phyloP scores from a whole-genome alignment of 2,797 vertebrate species.

The Takifugu ocellatus region DNA sequence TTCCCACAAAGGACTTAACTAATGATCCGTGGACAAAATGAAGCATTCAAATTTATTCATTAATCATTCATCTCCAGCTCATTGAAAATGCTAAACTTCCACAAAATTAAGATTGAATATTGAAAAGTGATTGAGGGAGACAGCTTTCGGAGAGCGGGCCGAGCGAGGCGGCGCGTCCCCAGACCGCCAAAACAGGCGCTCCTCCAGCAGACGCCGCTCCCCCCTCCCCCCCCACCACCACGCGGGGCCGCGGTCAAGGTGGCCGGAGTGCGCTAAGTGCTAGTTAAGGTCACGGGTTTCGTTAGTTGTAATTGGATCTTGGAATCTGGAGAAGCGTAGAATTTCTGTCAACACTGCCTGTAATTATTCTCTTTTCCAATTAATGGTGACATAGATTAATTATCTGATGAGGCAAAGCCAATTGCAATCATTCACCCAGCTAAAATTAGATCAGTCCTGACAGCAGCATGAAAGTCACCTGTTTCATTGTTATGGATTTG shows the following conservation, averaged over 20 bases:
- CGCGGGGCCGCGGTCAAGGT: conserved; percentile 82
- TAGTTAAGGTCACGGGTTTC: conserved; percentile 85
- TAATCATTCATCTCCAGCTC: conserved; percentile 99
- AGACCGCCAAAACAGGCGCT: conserved; percentile 82
- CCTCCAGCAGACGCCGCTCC: conserved; percentile 21
- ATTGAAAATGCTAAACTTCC: conserved; percentile 99
- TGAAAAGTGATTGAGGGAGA: conserved; percentile 99
- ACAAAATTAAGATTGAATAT: conserved; percentile 99
- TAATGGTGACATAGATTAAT: conserved; percentile 99
- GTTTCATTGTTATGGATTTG: conserved; percentile 99
- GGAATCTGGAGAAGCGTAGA: conserved; percentile 98
- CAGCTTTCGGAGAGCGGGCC: conserved; percentile 81
- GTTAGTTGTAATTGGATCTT: conserved; percentile 95
- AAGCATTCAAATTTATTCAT: conserved; percentile 99
- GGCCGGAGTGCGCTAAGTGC: conserved; percentile 85
- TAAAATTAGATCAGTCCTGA: conserved; percentile 99
- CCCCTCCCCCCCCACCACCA: too few species aligned
- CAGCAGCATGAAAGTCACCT: conserved; percentile 99
- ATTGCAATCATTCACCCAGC: conserved; percentile 99
- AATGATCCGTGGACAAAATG: conserved; percentile 99
- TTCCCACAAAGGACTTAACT: conserved; percentile 99
- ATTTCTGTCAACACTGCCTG: conserved; percentile 99
- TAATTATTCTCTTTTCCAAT: conserved; percentile 99
- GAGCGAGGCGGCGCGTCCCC: conserved; percentile 63
- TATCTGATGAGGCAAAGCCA: conserved; percentile 99